phyloP scores from a whole-genome alignment of 2,888 invertebrate species.

The Ochlodes sylvanus region DNA sequence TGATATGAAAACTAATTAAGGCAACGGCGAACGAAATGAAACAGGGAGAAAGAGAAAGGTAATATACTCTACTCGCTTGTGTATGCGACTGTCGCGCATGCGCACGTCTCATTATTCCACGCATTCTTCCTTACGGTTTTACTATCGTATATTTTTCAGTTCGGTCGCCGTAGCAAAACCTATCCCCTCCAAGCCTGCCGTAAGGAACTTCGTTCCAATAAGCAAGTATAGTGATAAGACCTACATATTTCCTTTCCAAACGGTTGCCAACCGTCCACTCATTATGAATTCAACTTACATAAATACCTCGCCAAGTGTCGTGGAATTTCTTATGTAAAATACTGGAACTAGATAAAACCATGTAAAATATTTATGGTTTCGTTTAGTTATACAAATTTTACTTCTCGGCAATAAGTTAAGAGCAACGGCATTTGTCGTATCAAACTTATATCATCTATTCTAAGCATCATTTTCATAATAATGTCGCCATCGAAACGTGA shows the following conservation, averaged over 20 bases:
- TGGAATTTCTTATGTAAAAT: constrained; percentile 7
- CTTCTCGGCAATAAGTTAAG: not conserved
- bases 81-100: too few relatives aligned
- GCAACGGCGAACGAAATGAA: too few relatives aligned
- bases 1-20: too few relatives aligned
- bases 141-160: too few relatives aligned
- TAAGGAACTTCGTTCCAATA: too few relatives aligned
- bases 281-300: constrained; percentile 16
- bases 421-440: not conserved
- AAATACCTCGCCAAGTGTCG: constrained; percentile 1
- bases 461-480: not conserved
- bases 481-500: too few relatives aligned
- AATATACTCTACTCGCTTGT: too few relatives aligned
- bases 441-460: not conserved
- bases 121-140: too few relatives aligned
- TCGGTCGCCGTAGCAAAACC: too few relatives aligned
- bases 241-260: constrained; percentile 10
- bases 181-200: too few relatives aligned
- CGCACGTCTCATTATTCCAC: too few relatives aligned
- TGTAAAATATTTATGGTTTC: not conserved
- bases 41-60: too few relatives aligned
- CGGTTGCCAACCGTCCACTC: constrained; percentile 12
- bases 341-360: constrained; percentile 12
- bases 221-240: constrained; percentile 1
- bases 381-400: not conserved